phyloP scores from a whole-genome alignment of 1,140 invertebrate genomes.

The Mylabris phalerata region DNA sequence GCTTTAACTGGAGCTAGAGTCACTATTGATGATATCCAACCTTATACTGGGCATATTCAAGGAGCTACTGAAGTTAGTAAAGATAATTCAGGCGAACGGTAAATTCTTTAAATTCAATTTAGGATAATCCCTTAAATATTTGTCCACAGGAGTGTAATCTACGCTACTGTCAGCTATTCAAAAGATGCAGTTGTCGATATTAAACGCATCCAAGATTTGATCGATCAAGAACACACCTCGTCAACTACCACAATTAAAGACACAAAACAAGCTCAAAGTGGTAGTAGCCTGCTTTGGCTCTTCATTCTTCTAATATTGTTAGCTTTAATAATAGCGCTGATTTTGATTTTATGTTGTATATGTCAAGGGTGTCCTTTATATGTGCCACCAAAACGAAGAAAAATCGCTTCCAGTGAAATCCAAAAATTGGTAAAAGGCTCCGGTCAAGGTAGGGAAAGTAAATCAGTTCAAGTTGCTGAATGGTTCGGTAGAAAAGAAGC shows the following conservation, averaged over 20 bases:
- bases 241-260: constrained; percentile 16
- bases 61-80: constrained; percentile 44
- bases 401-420: constrained; percentile 28
- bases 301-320: constrained; percentile 66
- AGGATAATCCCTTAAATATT: constrained; percentile 1
- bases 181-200: constrained; percentile 62
- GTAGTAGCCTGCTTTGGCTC: constrained; percentile 57
- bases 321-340: constrained; percentile 61
- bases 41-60: constrained; percentile 50
- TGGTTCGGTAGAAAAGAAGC: constrained; percentile 54
- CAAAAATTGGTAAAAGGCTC: constrained; percentile 26
- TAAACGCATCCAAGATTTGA: constrained; percentile 49
- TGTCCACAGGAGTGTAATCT: constrained; percentile 62
- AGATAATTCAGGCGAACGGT: constrained; percentile 38
- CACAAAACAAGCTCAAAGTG: constrained; percentile 12
- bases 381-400: constrained; percentile 55
- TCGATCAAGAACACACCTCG: constrained; percentile 19
- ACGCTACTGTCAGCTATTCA: constrained; percentile 61
- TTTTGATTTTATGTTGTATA: constrained; percentile 70
- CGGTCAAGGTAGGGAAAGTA: constrained; percentile 55
- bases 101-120: constrained; percentile 10
- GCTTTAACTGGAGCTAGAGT: constrained; percentile 70
- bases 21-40: constrained; percentile 63
- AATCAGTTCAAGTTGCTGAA: constrained; percentile 58
- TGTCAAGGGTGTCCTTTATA: constrained; percentile 76